Base-by-base conservation (phyloP, 1,140 invertebrate species). In the Babylonia areolata region DNA sequence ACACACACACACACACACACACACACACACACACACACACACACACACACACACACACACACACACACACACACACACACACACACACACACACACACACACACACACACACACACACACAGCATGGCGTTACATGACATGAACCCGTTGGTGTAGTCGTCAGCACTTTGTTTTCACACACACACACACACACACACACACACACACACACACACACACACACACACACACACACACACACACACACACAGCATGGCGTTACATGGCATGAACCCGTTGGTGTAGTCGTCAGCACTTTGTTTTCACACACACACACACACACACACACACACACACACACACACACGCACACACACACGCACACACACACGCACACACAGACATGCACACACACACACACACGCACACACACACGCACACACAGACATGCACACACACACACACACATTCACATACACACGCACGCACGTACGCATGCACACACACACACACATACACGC, bases 261-360 rank as follows among this genome's bases (percentile, higher is more conserved):
- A 51, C 94, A 95, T 46, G 92, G 89, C 95, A 96, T 95, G 90
- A 95, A 95, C 12, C 95, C 95, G 31, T 94, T 90, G 0, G 95
- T 95, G 90, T 95, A 96, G 89, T 96, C 95, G 89, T 96, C 95
- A 33, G 95, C 95, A 90, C 95, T 95, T 82, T 64, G 89, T 12
- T n/a, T n/a, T 9, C 51, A 85, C 23, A 75, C 33, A 51, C 39
- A 37, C 80, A 54, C 80, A 58, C 78, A 80, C 78, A 80, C 42
- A 80, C 42, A 80, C 42, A 80, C 42, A 46, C 42, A 80, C 42
- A 46, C 42, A 46, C 42, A 46, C 42, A 46, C 42, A 46, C 42
- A 46, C 42, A 46, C 42, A 46, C 42, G 42, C 15, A 15, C 42
- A 15, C 42, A 15, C 42, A 15, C 42, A 15, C 15, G 42, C 42